These are phyloP conservation scores for Manduca sexta DNA, from an alignment of 1,140 invertebrate species.

Conservation along the genomic window DNA sequence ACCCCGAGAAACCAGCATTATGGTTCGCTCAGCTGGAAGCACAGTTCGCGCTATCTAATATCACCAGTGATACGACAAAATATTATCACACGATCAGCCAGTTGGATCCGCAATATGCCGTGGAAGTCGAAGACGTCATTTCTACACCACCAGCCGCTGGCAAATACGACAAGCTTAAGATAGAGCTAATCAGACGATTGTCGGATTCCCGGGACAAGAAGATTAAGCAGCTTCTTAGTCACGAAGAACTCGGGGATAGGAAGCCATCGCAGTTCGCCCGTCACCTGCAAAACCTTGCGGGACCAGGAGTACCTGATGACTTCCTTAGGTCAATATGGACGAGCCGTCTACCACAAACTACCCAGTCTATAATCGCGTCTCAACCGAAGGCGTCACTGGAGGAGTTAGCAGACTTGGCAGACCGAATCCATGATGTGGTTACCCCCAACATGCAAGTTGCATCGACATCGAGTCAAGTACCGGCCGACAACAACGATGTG, in stretches of 20 bases:
- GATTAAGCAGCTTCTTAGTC: constrained; percentile 18
- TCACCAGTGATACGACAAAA: constrained; percentile 16
- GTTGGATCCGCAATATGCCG: not conserved
- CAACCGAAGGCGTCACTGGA: not conserved
- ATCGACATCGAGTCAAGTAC: not conserved
- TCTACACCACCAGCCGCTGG: not conserved
- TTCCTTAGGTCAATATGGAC: constrained; percentile 29
- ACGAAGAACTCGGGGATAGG: constrained; percentile 26
- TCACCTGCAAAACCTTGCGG: constrained; percentile 12
- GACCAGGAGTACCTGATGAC: constrained; percentile 16
- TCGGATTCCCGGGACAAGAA: constrained; percentile 13
- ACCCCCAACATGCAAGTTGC: not conserved
- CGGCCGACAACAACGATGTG: not conserved
- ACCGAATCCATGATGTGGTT: not conserved
- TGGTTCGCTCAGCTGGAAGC: constrained; percentile 24
- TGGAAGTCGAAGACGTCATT: constrained; percentile 2
- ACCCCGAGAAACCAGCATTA: constrained; percentile 13
- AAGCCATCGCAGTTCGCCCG: constrained; percentile 32
- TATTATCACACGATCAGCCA: not conserved
- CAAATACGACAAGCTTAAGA: constrained; percentile 4
- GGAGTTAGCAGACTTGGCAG: not conserved
- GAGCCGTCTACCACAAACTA: constrained; percentile 14
- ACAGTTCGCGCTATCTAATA: constrained; percentile 16
- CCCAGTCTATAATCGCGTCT: constrained; percentile 8
- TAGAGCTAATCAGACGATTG: constrained; percentile 6